These are phyloP conservation scores for Manis pentadactyla DNA, from an alignment of 2,797 vertebrate species.

Conservation along the genomic window DNA sequence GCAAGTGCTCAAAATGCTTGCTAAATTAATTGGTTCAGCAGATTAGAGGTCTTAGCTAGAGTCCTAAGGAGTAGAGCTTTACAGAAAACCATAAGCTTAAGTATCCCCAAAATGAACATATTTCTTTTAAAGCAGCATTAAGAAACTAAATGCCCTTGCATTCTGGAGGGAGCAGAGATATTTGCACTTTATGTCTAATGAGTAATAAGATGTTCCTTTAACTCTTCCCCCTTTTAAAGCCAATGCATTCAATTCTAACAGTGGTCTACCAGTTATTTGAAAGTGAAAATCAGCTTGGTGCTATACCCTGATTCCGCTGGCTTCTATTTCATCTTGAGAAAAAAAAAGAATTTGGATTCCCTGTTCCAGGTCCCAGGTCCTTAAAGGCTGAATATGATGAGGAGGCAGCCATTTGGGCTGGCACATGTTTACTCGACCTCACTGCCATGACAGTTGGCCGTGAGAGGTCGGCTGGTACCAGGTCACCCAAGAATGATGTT, in stretches of 20 bases:
- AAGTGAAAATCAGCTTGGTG: constrained; percentile 24
- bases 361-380: neutral
- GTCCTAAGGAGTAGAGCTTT: constrained; percentile 49
- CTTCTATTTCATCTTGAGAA: neutral
- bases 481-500: neutral
- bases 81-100: constrained; percentile 56
- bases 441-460: neutral
- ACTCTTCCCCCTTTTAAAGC: constrained; percentile 1
- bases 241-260: neutral
- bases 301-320: neutral
- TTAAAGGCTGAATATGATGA: neutral
- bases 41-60: constrained; percentile 47
- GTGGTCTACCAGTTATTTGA: neutral
- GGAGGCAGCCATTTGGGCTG: neutral
- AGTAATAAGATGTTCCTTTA: constrained; percentile 50
- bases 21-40: constrained; percentile 50
- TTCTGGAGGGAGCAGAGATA: constrained; percentile 43
- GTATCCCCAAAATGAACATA: constrained; percentile 24
- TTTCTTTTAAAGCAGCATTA: constrained; percentile 60
- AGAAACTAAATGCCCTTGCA: constrained; percentile 24
- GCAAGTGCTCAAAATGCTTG: neutral
- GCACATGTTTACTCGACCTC: neutral
- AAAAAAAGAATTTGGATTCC: neutral
- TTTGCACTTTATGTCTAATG: constrained; percentile 57
- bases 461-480: neutral